Evolutionary conservation across 2,113 vertebrate species (phyloP).

Genomic region (Stegostoma tigrinum): DNA sequence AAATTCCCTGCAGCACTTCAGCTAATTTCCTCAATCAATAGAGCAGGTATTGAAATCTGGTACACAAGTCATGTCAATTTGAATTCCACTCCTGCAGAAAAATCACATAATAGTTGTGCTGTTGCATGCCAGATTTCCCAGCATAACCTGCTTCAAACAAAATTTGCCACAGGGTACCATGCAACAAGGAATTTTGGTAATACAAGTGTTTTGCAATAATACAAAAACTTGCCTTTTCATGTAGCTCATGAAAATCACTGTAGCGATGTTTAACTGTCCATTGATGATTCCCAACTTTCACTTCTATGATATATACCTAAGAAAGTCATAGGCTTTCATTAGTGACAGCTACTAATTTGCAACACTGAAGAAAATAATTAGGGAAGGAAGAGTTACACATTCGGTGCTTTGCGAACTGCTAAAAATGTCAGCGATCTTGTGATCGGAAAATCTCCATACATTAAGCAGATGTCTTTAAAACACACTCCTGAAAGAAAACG

Average conservation of each 20-base stretch:
- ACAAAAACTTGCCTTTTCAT: constrained; percentile 70
- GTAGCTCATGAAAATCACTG: constrained; percentile 91
- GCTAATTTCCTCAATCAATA: neutral
- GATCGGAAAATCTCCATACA: neutral
- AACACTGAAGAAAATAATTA: neutral
- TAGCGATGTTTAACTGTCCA: constrained; percentile 96
- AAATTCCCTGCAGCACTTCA: neutral
- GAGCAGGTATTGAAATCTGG: neutral
- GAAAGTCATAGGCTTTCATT: constrained; percentile 40
- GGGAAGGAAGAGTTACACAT: constrained; percentile 36
- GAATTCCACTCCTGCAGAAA: neutral
- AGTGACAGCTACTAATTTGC: neutral
- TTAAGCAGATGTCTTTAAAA: neutral
- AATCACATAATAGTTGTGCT: neutral
- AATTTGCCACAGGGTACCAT: neutral
- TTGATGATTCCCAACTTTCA: constrained; percentile 72
- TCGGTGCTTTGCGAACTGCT: neutral
- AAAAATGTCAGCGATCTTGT: neutral
- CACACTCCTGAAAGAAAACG: neutral
- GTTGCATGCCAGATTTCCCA: neutral
- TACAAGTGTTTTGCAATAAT: neutral
- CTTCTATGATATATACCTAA: constrained; percentile 90
- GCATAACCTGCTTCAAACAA: neutral
- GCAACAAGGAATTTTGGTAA: neutral
- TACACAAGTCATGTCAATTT: neutral